Conservation (phyloP, 2,797 vertebrate species). For the Morus bassanus region DNA sequence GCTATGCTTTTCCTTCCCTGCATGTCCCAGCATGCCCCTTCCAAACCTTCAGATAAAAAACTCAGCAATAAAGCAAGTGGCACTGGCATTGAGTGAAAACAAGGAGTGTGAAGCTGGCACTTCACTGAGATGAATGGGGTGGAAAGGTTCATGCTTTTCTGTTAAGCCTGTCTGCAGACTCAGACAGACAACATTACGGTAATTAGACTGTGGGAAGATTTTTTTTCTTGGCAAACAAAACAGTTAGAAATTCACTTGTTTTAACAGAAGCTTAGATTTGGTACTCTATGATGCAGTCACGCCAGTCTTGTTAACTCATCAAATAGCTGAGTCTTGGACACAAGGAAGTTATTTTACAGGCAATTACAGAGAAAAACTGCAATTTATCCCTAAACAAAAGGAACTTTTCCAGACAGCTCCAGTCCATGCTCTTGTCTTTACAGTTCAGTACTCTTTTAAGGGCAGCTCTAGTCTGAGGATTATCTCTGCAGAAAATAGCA, state of each 20-base stretch:
- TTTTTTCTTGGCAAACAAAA: not conserved
- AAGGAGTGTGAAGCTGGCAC: not conserved
- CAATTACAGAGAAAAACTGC: not conserved
- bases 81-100: not conserved
- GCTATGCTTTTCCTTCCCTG: not conserved
- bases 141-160: not conserved
- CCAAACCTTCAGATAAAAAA: not conserved
- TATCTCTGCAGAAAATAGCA: not conserved
- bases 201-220: not conserved
- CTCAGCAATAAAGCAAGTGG: not conserved
- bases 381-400: not conserved
- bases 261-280: not conserved
- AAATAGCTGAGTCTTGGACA: not conserved
- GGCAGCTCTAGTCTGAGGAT: not conserved
- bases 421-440: not conserved
- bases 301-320: not conserved
- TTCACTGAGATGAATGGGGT: not conserved
- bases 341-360: not conserved
- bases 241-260: not conserved
- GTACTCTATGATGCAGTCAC: not conserved
- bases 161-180: not conserved
- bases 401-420: not conserved
- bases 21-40: not conserved
- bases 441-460: not conserved
- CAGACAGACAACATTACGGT: not conserved